A percentile compares a stretch with the other conserved stretches of the same genome.
phyloP scores from a whole-genome alignment of 1,140 invertebrate species.

The Papilio helenus region DNA sequence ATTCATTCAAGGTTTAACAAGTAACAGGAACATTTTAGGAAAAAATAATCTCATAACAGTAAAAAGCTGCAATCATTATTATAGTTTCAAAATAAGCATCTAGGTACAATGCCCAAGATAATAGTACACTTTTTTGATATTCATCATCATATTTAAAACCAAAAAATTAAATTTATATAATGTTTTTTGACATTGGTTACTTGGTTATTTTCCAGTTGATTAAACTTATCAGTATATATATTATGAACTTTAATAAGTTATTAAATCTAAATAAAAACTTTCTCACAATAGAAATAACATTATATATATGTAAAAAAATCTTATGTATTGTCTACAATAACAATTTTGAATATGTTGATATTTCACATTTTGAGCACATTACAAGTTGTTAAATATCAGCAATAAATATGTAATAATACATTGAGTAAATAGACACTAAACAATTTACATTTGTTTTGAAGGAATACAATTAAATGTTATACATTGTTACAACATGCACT shows the following conservation, averaged over 20 bases:
- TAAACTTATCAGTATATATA: neutral
- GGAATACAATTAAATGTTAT: conserved; percentile 20
- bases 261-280: conserved; percentile 31
- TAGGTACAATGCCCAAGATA: neutral
- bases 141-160: neutral
- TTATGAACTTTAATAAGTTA: conserved; percentile 33
- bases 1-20: conserved; percentile 29
- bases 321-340: conserved; percentile 24
- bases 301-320: conserved; percentile 31
- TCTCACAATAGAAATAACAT: conserved; percentile 29
- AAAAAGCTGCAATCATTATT: conserved; percentile 19
- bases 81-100: neutral
- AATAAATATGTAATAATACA: conserved; percentile 7
- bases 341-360: conserved; percentile 16
- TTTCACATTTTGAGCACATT: conserved; percentile 17
- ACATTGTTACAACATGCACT: conserved; percentile 28
- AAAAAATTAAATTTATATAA: neutral
- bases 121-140: neutral
- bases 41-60: conserved; percentile 33
- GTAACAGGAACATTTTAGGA: conserved; percentile 49
- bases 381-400: conserved; percentile 20
- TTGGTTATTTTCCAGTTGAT: neutral
- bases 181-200: neutral
- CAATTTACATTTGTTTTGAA: conserved; percentile 10
- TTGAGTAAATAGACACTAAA: conserved; percentile 13